Evolutionary conservation across 2,888 invertebrate genomes (phyloP).

Genomic region (Rhopalosiphum nymphaeae): DNA sequence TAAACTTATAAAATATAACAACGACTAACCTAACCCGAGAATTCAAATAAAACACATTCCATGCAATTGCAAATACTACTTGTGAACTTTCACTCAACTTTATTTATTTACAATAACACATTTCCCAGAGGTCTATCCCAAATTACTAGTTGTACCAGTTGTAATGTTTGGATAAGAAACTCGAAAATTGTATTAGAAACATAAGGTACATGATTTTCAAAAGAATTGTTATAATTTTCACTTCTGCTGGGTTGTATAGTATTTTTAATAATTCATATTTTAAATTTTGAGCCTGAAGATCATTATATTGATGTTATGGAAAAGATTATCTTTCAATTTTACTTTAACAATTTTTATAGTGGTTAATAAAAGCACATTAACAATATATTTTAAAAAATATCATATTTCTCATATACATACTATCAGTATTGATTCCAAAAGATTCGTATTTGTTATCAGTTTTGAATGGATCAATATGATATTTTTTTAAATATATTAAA

Average conservation of each 20-base stretch:
- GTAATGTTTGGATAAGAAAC: constrained; percentile 19
- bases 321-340: background rate
- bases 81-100: constrained; percentile 25
- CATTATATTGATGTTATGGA: background rate
- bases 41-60: constrained; percentile 16
- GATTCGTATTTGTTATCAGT: background rate
- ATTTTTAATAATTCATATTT: background rate
- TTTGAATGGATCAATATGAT: background rate
- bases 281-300: background rate
- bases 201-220: constrained; percentile 21
- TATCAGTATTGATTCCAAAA: background rate
- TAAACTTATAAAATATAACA: background rate
- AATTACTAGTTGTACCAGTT: constrained; percentile 7
- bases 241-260: background rate
- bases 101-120: constrained; percentile 43
- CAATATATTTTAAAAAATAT: background rate
- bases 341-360: background rate
- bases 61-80: constrained; percentile 14
- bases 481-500: no score
- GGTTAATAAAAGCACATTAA: background rate
- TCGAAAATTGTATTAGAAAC: constrained; percentile 13
- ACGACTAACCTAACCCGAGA: background rate
- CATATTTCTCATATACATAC: background rate
- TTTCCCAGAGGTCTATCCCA: constrained; percentile 16
- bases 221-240: background rate